phyloP scores from a whole-genome alignment of 2,888 invertebrate species.

The Malachius bipustulatus region DNA sequence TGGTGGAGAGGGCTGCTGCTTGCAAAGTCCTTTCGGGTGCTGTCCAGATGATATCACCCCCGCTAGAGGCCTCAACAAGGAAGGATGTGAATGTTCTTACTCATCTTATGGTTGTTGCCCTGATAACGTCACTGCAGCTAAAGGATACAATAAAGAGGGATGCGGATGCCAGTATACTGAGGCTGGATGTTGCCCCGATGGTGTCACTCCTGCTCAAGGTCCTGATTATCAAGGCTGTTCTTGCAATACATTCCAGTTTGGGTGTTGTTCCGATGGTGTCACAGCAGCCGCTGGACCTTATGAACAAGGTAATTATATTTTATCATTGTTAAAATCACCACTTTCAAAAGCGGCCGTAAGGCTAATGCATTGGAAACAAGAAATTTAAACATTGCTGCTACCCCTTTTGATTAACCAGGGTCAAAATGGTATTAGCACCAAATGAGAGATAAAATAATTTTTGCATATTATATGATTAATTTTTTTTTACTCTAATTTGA shows the following conservation, averaged over 20 bases:
- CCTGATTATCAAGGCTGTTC: slow-evolving; percentile 71
- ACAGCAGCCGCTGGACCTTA: slow-evolving; percentile 62
- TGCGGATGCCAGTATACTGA: slow-evolving; percentile 66
- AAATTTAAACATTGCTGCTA: too few relatives aligned
- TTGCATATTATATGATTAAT: too few relatives aligned
- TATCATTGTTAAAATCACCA: not conserved
- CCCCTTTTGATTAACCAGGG: too few relatives aligned
- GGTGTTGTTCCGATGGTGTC: slow-evolving; percentile 80
- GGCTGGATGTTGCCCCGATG: slow-evolving; percentile 79
- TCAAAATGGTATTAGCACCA: too few relatives aligned
- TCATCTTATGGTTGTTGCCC: slow-evolving; percentile 77
- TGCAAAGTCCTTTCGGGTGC: slow-evolving; percentile 65
- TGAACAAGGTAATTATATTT: slow-evolving; percentile 42
- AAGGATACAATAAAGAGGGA: slow-evolving; percentile 66
- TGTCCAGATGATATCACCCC: slow-evolving; percentile 79
- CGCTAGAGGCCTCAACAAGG: slow-evolving; percentile 65
- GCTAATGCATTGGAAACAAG: too few relatives aligned
- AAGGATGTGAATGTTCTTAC: slow-evolving; percentile 69
- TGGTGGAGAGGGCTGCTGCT: slow-evolving; percentile 70
- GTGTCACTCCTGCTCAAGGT: slow-evolving; percentile 62
- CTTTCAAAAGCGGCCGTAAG: too few relatives aligned
- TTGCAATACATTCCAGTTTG: slow-evolving; percentile 77
- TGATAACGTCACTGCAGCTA: slow-evolving; percentile 65
- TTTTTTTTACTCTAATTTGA: too few relatives aligned
- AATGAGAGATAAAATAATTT: too few relatives aligned